These are phyloP conservation scores for Stegodyphus mimosarum DNA, from an alignment of 1,140 invertebrate species.

Conservation along the genomic window DNA sequence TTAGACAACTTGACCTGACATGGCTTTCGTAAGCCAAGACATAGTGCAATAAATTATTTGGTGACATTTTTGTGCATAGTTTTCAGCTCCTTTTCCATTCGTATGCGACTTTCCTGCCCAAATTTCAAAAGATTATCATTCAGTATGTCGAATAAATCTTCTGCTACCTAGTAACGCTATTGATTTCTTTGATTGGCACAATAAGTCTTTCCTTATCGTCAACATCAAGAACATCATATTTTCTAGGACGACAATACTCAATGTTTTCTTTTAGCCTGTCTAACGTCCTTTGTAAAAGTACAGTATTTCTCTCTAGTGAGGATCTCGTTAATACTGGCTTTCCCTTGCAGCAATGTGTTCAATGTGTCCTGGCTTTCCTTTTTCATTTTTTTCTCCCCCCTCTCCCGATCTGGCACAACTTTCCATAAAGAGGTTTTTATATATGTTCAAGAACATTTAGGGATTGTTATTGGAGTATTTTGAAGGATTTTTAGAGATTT, in stretches of 20 bases:
- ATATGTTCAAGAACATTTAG: too few relatives aligned
- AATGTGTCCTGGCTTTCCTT: too few relatives aligned
- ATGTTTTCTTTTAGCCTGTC: slow-evolving; percentile 24
- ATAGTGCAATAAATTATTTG: slow-evolving; percentile 27
- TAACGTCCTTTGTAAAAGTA: slow-evolving; percentile 21
- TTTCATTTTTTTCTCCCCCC: too few relatives aligned
- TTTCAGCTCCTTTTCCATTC: slow-evolving; percentile 23
- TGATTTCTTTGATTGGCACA: slow-evolving; percentile 49
- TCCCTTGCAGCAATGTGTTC: slow-evolving; percentile 8
- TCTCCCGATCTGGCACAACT: too few relatives aligned
- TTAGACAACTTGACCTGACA: slow-evolving; percentile 50
- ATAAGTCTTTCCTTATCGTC: slow-evolving; percentile 31
- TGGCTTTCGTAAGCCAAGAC: slow-evolving; percentile 38
- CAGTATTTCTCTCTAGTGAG: slow-evolving; percentile 27
- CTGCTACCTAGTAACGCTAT: slow-evolving; percentile 39
- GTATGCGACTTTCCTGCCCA: slow-evolving; percentile 36
- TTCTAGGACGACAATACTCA: slow-evolving; percentile 25
- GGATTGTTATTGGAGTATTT: too few relatives aligned
- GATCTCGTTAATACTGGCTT: background rate
- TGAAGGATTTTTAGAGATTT: too few relatives aligned
- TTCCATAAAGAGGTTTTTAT: too few relatives aligned
- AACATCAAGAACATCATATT: slow-evolving; percentile 24
- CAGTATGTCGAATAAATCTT: slow-evolving; percentile 52
- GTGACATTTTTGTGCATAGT: slow-evolving; percentile 25
- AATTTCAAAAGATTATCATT: slow-evolving; percentile 32